Base-by-base conservation (phyloP, 2,113 vertebrate species). In the Albula goreensis region DNA sequence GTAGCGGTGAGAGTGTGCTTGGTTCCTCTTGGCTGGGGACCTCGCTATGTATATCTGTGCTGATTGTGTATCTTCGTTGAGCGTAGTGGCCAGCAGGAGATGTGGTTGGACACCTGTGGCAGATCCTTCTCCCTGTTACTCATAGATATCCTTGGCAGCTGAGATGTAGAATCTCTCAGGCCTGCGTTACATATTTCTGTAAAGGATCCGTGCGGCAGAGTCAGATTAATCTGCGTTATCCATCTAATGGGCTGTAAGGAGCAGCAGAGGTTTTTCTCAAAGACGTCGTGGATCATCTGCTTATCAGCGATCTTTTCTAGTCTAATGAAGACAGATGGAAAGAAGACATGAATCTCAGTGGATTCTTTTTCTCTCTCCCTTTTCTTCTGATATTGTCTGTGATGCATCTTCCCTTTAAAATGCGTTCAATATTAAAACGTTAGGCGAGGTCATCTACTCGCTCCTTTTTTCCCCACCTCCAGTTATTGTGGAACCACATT, bases 401-500 rank as follows among this genome's bases (percentile, higher is more conserved):
- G 22, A 66, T 22, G 19, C 60, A 7, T 15, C 22, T 66, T 19
- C 19, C 17, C 22, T 66, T 66, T 66, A 22, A 66, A 66, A 66
- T 66, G 17, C 19, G 60, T 66, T 66, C 31, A 66, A 66, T 19
- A 66, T 22, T 41, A 66, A 66, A 66, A 66, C 60, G 3, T 66
- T 66, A 19, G 22, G 60, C 17, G 15, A 66, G 60, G 17, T 66
- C 60, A 66, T 50, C 19, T 4, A 41, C 17, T 51, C 10, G 6
- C 48, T 57, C 49, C 83, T 82, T 77, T 12, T 50, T 48, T 22
- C 49, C 4, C 48, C 49, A n/a, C 8, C 84, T 5, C 83, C 53
- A 63, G 57, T 66, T 66, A 66, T 85, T 70, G 85, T 81, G 84
- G 79, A 49, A 85, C 79, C 88, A 86, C 70, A 53, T 93, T 81